Evolutionary conservation across 2,797 vertebrate genomes (phyloP), one percentile per base, ranked within the genome.

Genomic region (Alectoris magna): DNA sequence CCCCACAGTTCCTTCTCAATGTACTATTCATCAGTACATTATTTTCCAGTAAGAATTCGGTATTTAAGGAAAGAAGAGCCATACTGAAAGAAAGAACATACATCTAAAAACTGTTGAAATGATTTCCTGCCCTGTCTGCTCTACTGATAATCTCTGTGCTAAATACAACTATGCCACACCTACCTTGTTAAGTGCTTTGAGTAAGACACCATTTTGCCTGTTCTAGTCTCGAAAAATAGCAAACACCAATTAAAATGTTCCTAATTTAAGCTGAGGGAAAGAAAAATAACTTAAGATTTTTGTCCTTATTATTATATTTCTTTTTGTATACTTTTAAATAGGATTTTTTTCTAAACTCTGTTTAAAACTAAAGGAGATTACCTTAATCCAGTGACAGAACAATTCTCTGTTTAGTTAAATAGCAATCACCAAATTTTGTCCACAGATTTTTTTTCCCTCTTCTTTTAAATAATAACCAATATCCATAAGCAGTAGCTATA

Each of bases 221-320:
- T 91, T 63, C 62, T 58, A 46, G 18, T 58, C 38, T 72, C 60
- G 19, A 88, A 70, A 89, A 79, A 64, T 5, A 78, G 22, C 55
- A 88, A 75, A 56, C 53, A 83, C 63, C 59, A 85, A 83, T 90
- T 90, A 85, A 83, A 69, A 85, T 53, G n/a, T 29, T 82, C 34
- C 53, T 48, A 9, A 14, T 22, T 88, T 27, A 39, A 24, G 19
- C 7, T 70, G 56, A 81, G 43, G 27, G 22, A 62, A 34, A 49
- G 11, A 79, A 84, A 85, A 80, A 56, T 26, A 48, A 66, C 49
- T 34, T 24, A 21, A 70, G 43, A 21, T 29, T 51, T 82, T 60
- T 49, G 16, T 14, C 29, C 59, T 66, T 81, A n/a, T 2, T 18
- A 64, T 79, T 59, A 6, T 16, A 27, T 44, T 34, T 2, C 18